These are phyloP conservation scores for Dione vanillae DNA, from an alignment of 2,888 invertebrate species.

Conservation along the genomic window DNA sequence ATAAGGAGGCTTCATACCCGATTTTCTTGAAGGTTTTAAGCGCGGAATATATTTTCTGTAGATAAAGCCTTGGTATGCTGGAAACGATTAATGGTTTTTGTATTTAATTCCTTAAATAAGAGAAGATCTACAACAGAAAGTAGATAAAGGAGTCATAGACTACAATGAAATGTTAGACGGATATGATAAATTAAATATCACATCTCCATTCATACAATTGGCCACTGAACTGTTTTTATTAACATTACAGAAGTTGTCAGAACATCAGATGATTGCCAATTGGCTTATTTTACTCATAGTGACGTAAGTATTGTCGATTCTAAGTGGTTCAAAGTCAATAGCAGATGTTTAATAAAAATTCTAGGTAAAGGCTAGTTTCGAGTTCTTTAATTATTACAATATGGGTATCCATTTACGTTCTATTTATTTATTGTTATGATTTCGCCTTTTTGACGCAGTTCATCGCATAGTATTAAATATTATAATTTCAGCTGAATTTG, in stretches of 20 bases:
- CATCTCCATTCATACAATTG: conserved; percentile 15
- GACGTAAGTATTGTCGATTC: conserved; percentile 10
- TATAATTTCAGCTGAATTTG: too few species aligned
- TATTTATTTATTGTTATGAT: not conserved
- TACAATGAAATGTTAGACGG: conserved; percentile 3
- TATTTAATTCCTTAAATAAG: too few species aligned
- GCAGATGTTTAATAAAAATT: conserved; percentile 6
- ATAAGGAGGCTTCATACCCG: too few species aligned
- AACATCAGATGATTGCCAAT: conserved; percentile 28
- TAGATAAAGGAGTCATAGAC: too few species aligned
- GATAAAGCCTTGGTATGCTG: too few species aligned
- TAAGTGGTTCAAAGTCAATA: not conserved
- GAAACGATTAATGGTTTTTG: too few species aligned
- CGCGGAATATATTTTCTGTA: too few species aligned
- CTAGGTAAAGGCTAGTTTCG: not conserved
- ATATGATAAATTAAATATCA: conserved; percentile 14
- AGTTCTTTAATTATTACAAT: not conserved
- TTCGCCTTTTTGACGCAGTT: not conserved
- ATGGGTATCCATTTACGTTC: not conserved
- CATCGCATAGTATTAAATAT: not conserved
- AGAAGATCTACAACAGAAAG: not conserved
- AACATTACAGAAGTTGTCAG: conserved; percentile 31
- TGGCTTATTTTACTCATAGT: conserved; percentile 17
- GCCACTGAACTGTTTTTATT: conserved; percentile 27
- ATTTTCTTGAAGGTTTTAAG: too few species aligned